Base-by-base conservation (phyloP, 2,888 invertebrate species). In the Alloplasta piceator region DNA sequence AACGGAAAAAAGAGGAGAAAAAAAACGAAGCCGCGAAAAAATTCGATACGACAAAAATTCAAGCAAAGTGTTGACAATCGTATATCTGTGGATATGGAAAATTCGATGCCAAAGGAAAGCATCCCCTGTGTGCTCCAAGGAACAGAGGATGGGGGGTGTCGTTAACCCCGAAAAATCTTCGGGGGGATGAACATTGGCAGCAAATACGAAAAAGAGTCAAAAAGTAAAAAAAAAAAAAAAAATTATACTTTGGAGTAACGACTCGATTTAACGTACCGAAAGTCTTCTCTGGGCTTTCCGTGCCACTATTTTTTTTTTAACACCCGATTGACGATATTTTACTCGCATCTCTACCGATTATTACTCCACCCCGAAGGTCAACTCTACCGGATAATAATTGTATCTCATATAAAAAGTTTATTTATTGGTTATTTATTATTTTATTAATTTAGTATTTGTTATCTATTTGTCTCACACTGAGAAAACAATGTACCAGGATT, bases 41-140 rank as follows among this genome's bases (percentile, higher is more conserved):
- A 66, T 74, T 79, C 74, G 75, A 75, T 80, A 70, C 58, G 26
- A 26, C 26, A 68, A 41, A 52, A 75, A 80, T 80, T 75, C 75
- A 71, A 56, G 36, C 52, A 46, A 56, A 50, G 12, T 64, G 38
- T 68, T 52, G 26, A 26, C 26, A 26, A 58, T 14, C 41, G n/a
- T 50, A 5, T 56, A 36, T 55, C 43, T 56, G 9, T 56, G 26
- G n/a, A 52, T 43, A 48, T 52, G 6, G 38, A 26, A 67, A 52
- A 39, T 52, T 10, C 79, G 70, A 74, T 79, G 75, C 70, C 79
- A 79, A 79, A 58, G 66, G 16, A 36, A 43, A 4, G 36, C 39
- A 41, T 41, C 7, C 56, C n/a, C 43, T 26, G 48, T 36, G 46
- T 12, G 55, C 12, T 52, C 26, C n/a, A 46, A 36, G 64, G 26